Conservation (phyloP, 2,113 vertebrate genomes). For the Pseudonaja textilis region DNA sequence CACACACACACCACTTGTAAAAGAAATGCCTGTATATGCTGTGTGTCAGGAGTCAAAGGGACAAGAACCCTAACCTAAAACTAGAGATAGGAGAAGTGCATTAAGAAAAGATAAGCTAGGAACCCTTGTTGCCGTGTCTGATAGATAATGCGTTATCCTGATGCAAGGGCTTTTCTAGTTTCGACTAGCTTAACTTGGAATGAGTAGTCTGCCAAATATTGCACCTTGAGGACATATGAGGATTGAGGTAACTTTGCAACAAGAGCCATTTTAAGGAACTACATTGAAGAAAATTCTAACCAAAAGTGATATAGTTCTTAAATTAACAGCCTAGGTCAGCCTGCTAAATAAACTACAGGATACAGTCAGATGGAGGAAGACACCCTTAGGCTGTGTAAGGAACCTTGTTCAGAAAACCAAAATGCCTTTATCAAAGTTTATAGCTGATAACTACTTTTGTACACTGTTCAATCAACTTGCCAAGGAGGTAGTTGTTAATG, state of each 20-base stretch:
- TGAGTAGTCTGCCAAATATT: background rate
- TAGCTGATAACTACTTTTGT: background rate
- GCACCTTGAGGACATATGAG: background rate
- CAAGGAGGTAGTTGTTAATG: background rate
- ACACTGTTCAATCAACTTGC: background rate
- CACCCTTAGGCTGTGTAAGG: conserved; percentile 27
- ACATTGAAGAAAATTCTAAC: background rate
- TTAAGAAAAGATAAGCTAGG: background rate
- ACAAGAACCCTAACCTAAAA: background rate
- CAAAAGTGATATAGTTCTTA: background rate
- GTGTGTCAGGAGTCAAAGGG: background rate
- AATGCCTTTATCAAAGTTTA: background rate
- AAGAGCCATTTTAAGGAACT: background rate
- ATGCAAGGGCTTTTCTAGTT: background rate
- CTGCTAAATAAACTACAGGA: background rate
- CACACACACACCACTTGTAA: background rate
- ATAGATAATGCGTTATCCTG: background rate
- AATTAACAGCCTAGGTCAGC: conserved; percentile 6
- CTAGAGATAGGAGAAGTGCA: background rate
- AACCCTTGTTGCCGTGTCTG: background rate
- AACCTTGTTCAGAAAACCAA: background rate
- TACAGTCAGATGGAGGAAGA: conserved; percentile 24
- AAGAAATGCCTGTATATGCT: background rate
- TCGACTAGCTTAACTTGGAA: background rate
- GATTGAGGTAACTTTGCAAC: background rate